Base-by-base conservation (phyloP, 2,888 invertebrate genomes). In the Helobdella robusta region DNA sequence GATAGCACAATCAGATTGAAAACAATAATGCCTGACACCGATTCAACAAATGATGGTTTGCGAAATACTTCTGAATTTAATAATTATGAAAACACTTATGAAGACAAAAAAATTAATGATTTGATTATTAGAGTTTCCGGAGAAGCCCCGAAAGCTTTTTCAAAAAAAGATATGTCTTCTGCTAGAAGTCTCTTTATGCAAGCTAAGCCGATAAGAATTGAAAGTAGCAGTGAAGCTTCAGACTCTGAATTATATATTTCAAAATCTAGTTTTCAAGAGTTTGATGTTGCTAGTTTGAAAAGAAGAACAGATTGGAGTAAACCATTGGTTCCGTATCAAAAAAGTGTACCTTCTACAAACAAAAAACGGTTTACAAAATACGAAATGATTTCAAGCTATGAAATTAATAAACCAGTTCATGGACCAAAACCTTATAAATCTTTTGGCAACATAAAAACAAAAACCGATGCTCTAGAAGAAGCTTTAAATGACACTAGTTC, bases 201-300 rank as follows among this genome's bases (percentile, higher is more conserved):
- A 28, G 69, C 68, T 11, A 44, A 48, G 4, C 70, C 72, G 3
- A 67, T 65, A 1, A 65, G 68, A 11, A 70, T 72, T 25, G 72
- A 72, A 46, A 70, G 70, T 60, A 66, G 69, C 60, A 70, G 71
- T 61, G 72, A 72, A 35, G 64, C 67, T 15, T 70, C 70, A 15
- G 72, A 71, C 62, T 61, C 40, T 28, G 72, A 72, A 58, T 30
- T 68, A 6, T 23, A 20, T n/a, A 61, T 63, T 18, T 69, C 69
- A 11, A 5, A 62, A n/a, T 30, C n/a, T n/a, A n/a, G n/a, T n/a
- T n/a, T n/a, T n/a, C 50, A 2, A 70, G 68, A 48, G 54, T 67
- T 8, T 35, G 54, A n/a, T 25, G 52, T 4, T 23, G 54, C 20
- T 25, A 48, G 28, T 3, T 36, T 20, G 52, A 34, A 2, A n/a